A percentile compares a stretch with the other conserved stretches of the same genome.
Conservation (phyloP, 2,888 invertebrate genomes). For the Tiliacea aurago region DNA sequence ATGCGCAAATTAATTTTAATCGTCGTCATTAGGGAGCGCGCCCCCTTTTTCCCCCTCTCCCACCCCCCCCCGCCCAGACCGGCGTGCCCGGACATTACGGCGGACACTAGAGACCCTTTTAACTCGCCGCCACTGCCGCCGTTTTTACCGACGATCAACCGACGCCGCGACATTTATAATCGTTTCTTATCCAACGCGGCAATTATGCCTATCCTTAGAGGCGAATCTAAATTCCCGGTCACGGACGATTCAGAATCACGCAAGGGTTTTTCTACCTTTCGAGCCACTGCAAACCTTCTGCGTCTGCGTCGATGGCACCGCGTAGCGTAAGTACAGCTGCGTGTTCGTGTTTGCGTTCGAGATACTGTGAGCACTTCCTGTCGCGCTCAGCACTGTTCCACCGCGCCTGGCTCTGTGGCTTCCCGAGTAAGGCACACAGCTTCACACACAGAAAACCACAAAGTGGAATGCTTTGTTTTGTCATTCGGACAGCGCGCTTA, state of each 20-base stretch:
- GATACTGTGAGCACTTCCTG: neutral
- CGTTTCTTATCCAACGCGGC: too few relatives aligned
- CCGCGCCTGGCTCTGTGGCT: neutral
- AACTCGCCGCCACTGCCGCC: conserved; percentile 67
- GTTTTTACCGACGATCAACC: conserved; percentile 66
- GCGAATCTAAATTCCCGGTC: conserved; percentile 67
- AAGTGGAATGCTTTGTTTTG: conserved; percentile 78
- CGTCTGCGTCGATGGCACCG: neutral
- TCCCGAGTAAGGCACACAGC: neutral
- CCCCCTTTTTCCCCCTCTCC: neutral
- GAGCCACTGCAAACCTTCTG: neutral
- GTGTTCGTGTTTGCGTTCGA: neutral
- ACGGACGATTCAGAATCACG: conserved; percentile 62
- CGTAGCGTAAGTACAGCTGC: too few relatives aligned
- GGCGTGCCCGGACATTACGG: conserved; percentile 35
- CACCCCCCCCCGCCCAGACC: too few relatives aligned
- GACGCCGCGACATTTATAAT: conserved; percentile 43
- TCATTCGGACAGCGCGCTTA: conserved; percentile 77
- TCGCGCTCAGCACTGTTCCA: neutral
- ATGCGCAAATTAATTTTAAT: conserved; percentile 89
- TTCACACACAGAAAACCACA: conserved; percentile 47
- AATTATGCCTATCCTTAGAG: conserved; percentile 38
- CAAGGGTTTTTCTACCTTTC: conserved; percentile 57
- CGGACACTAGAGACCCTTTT: conserved; percentile 65
- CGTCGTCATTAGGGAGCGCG: conserved; percentile 82